These are phyloP conservation scores for Paguma larvata DNA, from an alignment of 2,797 vertebrate genomes.

Conservation along the genomic window DNA sequence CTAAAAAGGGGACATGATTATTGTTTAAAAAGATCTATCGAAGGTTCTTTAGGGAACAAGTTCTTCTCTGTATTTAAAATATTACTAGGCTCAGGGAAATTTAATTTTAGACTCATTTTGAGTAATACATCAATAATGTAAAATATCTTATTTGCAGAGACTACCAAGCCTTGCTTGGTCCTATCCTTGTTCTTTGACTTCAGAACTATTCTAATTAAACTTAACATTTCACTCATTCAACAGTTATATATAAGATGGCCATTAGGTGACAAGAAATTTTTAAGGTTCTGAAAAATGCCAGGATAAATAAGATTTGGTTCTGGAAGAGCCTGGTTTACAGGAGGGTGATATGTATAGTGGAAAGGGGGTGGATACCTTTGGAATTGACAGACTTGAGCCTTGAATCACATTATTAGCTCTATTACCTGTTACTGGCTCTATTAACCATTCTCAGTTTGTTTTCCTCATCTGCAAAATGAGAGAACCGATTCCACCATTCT, in stretches of 20 bases:
- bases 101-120: slow-evolving; percentile 65
- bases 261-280: background rate
- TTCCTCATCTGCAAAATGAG: background rate
- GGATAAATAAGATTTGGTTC: background rate
- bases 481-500: slow-evolving; percentile 1
- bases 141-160: slow-evolving; percentile 63
- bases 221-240: background rate
- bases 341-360: background rate
- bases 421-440: background rate
- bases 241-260: background rate
- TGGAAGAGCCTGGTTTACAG: background rate
- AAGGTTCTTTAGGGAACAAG: background rate
- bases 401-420: background rate
- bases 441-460: background rate
- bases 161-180: slow-evolving; percentile 2
- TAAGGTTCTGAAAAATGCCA: background rate
- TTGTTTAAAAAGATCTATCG: slow-evolving; percentile 55
- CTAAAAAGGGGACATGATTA: slow-evolving; percentile 59
- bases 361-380: background rate
- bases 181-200: slow-evolving; percentile 25
- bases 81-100: slow-evolving; percentile 30
- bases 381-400: background rate
- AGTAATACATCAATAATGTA: slow-evolving; percentile 61
- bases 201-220: slow-evolving; percentile 40
- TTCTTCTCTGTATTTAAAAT: slow-evolving; percentile 70